A percentile compares a stretch with the other conserved stretches of the same genome.
Evolutionary conservation across 1,140 invertebrate genomes (phyloP).

Genomic region (Sycobia sp.): DNA sequence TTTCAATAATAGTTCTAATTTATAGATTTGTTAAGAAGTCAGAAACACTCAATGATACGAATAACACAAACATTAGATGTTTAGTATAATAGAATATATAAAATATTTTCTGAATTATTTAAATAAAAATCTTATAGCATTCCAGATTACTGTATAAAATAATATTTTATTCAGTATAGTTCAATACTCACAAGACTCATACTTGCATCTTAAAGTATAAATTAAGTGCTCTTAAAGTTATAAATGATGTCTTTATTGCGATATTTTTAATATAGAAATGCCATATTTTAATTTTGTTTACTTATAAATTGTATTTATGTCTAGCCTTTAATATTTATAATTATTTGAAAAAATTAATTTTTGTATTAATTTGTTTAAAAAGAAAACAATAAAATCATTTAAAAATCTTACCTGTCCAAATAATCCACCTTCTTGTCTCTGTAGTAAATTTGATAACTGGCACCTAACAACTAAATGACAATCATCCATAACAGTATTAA

Average conservation of each 20-base stretch:
- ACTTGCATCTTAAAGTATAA: conserved; percentile 3
- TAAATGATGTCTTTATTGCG: conserved; percentile 14
- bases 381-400: conserved; percentile 29
- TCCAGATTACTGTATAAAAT: conserved; percentile 15
- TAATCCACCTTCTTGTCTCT: conserved; percentile 84
- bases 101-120: not conserved
- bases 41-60: not conserved
- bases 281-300: conserved; percentile 23
- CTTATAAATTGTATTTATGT: conserved; percentile 28
- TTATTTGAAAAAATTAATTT: conserved; percentile 31
- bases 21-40: not conserved
- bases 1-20: not conserved
- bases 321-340: conserved; percentile 37
- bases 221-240: conserved; percentile 10
- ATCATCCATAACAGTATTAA: conserved; percentile 95
- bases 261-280: conserved; percentile 23
- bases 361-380: conserved; percentile 29
- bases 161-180: conserved; percentile 6
- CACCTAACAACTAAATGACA: conserved; percentile 92
- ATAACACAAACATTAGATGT: too few species aligned
- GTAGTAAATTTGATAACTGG: conserved; percentile 76
- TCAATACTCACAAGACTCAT: not conserved
- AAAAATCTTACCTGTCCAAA: conserved; percentile 80
- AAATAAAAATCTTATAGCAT: not conserved
- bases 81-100: conserved; percentile 9